Conservation (phyloP, 2,797 vertebrate genomes). For the Scomberomorus guttatus region DNA sequence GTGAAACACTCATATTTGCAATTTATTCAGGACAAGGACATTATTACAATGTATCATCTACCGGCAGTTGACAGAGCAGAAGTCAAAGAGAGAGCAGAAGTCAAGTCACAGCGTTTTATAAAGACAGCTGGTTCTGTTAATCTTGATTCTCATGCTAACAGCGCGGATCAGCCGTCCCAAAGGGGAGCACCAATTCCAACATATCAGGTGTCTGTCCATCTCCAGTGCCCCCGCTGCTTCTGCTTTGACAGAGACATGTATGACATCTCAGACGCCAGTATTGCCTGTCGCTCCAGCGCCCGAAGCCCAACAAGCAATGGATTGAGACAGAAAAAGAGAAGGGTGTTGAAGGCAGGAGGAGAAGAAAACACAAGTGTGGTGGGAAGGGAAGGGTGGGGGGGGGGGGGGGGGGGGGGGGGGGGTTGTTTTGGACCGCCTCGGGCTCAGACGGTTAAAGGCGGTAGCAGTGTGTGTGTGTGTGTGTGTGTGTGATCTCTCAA, state of each 20-base stretch:
- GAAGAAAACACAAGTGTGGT: constrained; percentile 31
- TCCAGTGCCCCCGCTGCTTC: constrained; percentile 38
- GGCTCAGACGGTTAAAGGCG: constrained; percentile 45
- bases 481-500: constrained; percentile 67
- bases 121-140: constrained; percentile 57
- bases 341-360: constrained; percentile 43
- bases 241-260: constrained; percentile 64
- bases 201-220: constrained; percentile 70
- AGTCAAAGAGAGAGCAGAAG: constrained; percentile 4
- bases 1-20: background rate
- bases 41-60: background rate
- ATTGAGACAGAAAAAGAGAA: constrained; percentile 36
- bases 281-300: constrained; percentile 28
- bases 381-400: background rate
- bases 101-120: constrained; percentile 19
- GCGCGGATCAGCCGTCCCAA: constrained; percentile 33
- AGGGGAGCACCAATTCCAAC: constrained; percentile 26
- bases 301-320: constrained; percentile 3
- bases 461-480: constrained; percentile 33
- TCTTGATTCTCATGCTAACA: constrained; percentile 57
- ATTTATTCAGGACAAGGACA: background rate
- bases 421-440: constrained; percentile 57
- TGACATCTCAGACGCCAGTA: constrained; percentile 44
- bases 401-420: background rate
- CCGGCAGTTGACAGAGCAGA: constrained; percentile 14